Evolutionary conservation across 2,888 invertebrate species (phyloP), one percentile per base, ranked within the genome.

Genomic region (Girardia tigrina): DNA sequence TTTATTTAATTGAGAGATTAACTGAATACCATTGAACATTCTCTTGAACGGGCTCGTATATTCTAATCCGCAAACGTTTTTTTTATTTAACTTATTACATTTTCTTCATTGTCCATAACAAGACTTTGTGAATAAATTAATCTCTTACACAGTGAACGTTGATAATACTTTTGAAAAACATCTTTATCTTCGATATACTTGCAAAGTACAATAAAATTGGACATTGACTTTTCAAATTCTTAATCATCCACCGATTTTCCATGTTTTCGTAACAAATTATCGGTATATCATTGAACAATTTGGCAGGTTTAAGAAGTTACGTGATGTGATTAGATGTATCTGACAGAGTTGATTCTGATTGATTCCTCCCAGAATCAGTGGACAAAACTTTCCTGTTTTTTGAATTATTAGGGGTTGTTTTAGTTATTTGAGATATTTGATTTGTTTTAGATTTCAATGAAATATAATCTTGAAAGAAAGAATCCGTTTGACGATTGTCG

Each of bases 131-230:
- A 90, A 82, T 94, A 92, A 77, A 98, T 97, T 77, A 98, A 87
- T 29, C 98, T 86, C 81, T 93, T 89, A 0, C 95, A 94, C 77
- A 98, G 86, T 87, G 94, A 90, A 26, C 92, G 87, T 26, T 94
- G 90, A 84, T 98, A 98, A 85, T 92, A 94, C 86, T 86, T 93
- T 85, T 97, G 97, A 86, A 94, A 98, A 16, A 97, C 90, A 85
- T 98, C 97, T 85, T 98, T 98, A 84, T 98, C 98, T 84, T 97
- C 95, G 73, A 97, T 90, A 84, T 97, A 97, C 82, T 94, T 94
- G 86, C 97, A 98, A 77, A 97, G 91, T 2, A 91, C 91, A 81
- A 98, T 95, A 80, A 92, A 92, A 80, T 90, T 89, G 28, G 90
- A 87, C 42, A 97, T 85, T 83, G 89, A 90, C 79, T 90, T 90